phyloP scores from a whole-genome alignment of 1,140 invertebrate species.

The Apis cerana region DNA sequence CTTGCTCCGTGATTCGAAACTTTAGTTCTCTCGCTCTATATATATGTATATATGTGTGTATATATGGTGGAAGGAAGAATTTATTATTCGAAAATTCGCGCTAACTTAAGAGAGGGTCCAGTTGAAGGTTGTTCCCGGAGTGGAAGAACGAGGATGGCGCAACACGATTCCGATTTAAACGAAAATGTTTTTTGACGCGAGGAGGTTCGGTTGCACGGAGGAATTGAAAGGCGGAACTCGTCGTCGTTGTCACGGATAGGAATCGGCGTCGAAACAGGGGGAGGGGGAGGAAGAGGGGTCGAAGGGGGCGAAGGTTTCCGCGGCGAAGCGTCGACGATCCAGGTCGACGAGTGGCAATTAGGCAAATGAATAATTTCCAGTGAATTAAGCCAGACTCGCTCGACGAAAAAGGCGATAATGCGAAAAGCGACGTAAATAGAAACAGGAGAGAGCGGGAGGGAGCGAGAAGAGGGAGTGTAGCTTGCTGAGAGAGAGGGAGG shows the following conservation, averaged over 20 bases:
- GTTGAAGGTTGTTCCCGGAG: no score
- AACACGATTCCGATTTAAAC: background rate
- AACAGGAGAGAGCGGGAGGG: slow-evolving; percentile 21
- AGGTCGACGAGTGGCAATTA: slow-evolving; percentile 68
- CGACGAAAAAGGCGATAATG: slow-evolving; percentile 67
- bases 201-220: background rate
- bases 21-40: no score
- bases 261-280: slow-evolving; percentile 15
- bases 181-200: slow-evolving; percentile 22
- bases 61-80: no score
- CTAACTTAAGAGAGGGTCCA: no score
- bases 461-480: background rate
- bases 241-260: slow-evolving; percentile 41
- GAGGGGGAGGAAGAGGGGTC: background rate
- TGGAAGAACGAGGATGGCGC: background rate
- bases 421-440: slow-evolving; percentile 58
- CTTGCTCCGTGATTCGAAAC: no score
- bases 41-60: no score
- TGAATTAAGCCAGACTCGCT: slow-evolving; percentile 64
- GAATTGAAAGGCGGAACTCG: slow-evolving; percentile 17
- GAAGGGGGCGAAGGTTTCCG: slow-evolving; percentile 20
- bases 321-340: slow-evolving; percentile 43
- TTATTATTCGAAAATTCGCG: no score
- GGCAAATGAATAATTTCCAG: slow-evolving; percentile 70
- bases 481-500: no score